phyloP scores from a whole-genome alignment of 2,888 invertebrate species.

The Polydrusus pterygomalis region DNA sequence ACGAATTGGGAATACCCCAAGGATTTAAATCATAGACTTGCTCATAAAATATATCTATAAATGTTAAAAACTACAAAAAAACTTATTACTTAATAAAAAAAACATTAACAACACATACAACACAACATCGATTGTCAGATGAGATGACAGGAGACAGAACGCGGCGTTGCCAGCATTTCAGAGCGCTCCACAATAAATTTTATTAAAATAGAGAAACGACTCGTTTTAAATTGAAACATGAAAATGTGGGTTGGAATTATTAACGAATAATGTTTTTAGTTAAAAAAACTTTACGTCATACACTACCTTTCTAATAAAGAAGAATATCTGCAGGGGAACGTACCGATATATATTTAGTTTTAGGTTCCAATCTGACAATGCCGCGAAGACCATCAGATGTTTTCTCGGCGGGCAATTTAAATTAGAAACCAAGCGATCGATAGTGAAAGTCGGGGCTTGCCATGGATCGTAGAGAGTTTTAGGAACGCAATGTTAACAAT shows the following conservation, averaged over 20 bases:
- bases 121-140: not conserved
- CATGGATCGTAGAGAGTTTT: not conserved
- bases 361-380: not conserved
- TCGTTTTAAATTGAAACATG: too few relatives aligned
- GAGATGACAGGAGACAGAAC: not conserved
- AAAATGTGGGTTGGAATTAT: not conserved
- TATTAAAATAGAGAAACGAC: too few relatives aligned
- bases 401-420: conserved; percentile 18
- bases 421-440: not conserved
- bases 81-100: conserved; percentile 7
- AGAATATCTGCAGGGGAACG: not conserved
- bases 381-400: not conserved
- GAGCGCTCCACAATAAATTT: too few relatives aligned
- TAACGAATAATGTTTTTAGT: not conserved
- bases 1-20: too few relatives aligned
- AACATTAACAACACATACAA: not conserved
- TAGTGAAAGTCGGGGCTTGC: conserved; percentile 4
- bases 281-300: not conserved
- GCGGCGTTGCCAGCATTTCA: not conserved
- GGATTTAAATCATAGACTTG: not conserved
- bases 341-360: not conserved
- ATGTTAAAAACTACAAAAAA: not conserved
- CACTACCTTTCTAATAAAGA: too few relatives aligned
- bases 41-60: not conserved
- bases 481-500: not conserved